Evolutionary conservation across 1,140 invertebrate species (phyloP).

Genomic region (Cydia pomonella): DNA sequence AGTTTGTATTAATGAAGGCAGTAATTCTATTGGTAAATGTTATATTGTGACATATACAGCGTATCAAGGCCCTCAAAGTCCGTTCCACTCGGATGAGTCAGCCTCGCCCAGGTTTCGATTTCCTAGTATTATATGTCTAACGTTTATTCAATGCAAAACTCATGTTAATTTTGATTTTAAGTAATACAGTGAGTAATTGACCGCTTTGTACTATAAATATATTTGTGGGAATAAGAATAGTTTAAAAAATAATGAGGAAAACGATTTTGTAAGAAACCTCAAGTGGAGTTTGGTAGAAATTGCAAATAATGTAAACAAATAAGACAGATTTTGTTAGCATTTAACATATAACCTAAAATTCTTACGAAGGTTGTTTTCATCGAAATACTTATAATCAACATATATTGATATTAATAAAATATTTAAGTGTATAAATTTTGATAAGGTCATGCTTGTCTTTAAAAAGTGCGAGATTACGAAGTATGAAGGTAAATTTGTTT

Average conservation of each 20-base stretch:
- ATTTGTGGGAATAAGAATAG: neutral
- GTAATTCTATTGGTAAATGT: conserved; percentile 18
- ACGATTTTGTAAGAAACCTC: neutral
- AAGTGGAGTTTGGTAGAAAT: no score
- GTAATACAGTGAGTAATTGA: conserved; percentile 30
- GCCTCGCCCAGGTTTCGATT: conserved; percentile 44
- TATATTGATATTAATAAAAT: no score
- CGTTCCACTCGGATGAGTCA: conserved; percentile 57
- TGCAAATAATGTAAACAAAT: no score
- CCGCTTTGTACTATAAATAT: neutral
- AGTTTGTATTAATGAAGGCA: neutral
- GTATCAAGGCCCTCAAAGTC: conserved; percentile 43
- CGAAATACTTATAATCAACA: no score
- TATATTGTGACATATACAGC: no score
- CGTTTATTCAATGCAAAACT: conserved; percentile 35
- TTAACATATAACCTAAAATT: no score
- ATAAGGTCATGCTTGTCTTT: no score
- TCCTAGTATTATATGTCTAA: conserved; percentile 47
- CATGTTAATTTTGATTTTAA: conserved; percentile 18
- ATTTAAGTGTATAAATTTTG: no score
- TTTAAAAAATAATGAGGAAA: conserved; percentile 29
- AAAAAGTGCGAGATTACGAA: no score
- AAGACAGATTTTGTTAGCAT: no score
- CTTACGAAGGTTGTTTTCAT: no score
- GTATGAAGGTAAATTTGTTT: no score